Base-by-base conservation (phyloP, 2,888 invertebrate species). In the Parnassius mnemosyne region DNA sequence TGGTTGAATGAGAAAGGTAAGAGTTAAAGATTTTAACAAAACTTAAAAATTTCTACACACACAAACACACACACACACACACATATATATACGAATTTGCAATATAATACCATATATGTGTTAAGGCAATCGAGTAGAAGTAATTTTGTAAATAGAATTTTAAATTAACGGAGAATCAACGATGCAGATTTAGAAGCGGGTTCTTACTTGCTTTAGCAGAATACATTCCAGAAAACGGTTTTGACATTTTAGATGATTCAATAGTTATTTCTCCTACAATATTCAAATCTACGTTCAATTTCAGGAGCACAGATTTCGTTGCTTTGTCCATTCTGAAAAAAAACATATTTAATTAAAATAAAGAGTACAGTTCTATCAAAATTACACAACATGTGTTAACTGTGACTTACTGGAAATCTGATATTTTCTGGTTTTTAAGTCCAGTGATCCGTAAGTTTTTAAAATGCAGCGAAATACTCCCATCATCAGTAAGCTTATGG, bases 381-480 rank as follows among this genome's bases (percentile, higher is more conserved):
- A 20, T 20, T 20, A 34, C 34, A 34, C 34, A 25, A 25, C 5
- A 34, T 34, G 34, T 34, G 34, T 34, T 34, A 5, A 34, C 34
- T 34, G 7, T 49, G 20, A 16, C 85, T 82, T 74, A 87, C 88
- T 78, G 73, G 63, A 87, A 85, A 46, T 83, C 78, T 0, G 78
- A 77, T 61, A 88, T 78, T 57, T 79, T 73, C 66, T 80, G 81
- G 56, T 79, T 72, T 62, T 79, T 85, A 59, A 89, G 66, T 44
- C 89, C 89, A 1, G 79, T 79, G 9, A 89, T 68, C n/a, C 68
- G 81, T 9, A 87, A 56, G 64, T 87, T 82, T 53, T 73, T 81
- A 41, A 80, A 80, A 42, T 78, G 76, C 47, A 84, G 69, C 16
- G 68, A 65, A 0, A 83, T 50, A 2, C 77, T 79, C 44, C 76